These are phyloP conservation scores for Erpobdella octoculata DNA, from an alignment of 2,888 invertebrate species.

Conservation along the genomic window DNA sequence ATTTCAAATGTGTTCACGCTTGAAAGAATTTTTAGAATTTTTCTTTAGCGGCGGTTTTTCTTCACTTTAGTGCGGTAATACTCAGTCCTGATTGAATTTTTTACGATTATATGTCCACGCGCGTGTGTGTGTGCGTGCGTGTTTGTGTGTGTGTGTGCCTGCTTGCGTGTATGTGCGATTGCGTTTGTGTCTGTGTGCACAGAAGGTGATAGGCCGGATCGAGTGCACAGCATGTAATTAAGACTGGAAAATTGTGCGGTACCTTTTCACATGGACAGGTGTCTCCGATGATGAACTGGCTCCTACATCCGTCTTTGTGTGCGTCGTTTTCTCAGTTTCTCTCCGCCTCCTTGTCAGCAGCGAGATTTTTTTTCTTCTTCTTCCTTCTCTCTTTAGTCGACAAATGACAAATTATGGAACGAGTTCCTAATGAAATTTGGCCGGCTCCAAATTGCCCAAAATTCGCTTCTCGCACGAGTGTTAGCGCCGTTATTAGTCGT, in stretches of 20 bases:
- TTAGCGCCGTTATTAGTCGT: neutral
- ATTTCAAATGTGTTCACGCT: too few species aligned
- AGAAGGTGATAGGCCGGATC: neutral
- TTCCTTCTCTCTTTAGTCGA: neutral
- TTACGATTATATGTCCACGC: too few species aligned
- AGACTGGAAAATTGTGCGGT: neutral
- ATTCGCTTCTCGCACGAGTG: neutral
- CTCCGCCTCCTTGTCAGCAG: too few species aligned
- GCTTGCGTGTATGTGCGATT: neutral
- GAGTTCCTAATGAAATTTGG: conserved; percentile 11
- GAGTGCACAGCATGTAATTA: neutral
- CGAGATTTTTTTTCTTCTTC: too few species aligned
- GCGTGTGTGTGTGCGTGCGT: too few species aligned
- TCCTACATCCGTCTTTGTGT: neutral
- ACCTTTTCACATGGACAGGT: neutral
- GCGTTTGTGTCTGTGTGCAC: neutral
- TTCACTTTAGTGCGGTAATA: neutral
- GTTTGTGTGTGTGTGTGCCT: neutral
- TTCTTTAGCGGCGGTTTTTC: too few species aligned
- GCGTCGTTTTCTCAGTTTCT: neutral
- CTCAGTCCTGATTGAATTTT: neutral
- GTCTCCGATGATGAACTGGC: neutral
- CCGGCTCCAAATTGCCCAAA: conserved; percentile 11
- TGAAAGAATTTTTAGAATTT: too few species aligned
- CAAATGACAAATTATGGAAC: conserved; percentile 19